Evolutionary conservation across 2,888 invertebrate genomes (phyloP).

Genomic region (Phorcus lineatus): DNA sequence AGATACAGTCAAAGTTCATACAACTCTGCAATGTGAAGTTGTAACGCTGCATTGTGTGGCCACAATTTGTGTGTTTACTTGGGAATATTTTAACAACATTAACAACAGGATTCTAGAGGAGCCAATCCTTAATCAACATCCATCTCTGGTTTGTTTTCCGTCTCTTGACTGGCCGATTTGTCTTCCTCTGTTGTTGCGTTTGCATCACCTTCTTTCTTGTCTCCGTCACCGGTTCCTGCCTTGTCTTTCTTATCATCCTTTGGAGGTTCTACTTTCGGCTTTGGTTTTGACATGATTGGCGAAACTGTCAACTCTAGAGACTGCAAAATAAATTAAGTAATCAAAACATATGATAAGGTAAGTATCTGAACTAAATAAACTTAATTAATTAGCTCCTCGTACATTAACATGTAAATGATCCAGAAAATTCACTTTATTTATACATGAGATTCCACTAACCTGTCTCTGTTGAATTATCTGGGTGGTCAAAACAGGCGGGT

Average conservation of each 20-base stretch:
- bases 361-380: too few species aligned
- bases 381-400: too few species aligned
- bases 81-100: background rate
- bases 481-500: constrained; percentile 84
- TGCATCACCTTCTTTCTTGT: constrained; percentile 38
- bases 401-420: too few species aligned
- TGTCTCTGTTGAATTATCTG: constrained; percentile 88
- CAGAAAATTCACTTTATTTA: too few species aligned
- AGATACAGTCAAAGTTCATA: too few species aligned
- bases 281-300: constrained; percentile 92
- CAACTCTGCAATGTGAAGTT: too few species aligned
- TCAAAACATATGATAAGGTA: background rate
- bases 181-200: constrained; percentile 33
- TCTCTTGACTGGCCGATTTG: background rate
- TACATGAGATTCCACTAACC: constrained; percentile 74
- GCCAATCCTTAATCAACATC: constrained; percentile 66
- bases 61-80: too few species aligned
- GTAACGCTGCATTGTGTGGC: too few species aligned
- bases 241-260: constrained; percentile 69
- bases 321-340: constrained; percentile 70
- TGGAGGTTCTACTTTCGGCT: constrained; percentile 88
- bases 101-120: background rate
- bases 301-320: constrained; percentile 78
- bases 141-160: constrained; percentile 54
- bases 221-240: constrained; percentile 34